Conservation (phyloP, 2,113 vertebrate genomes). For the Platycercus adscitus region DNA sequence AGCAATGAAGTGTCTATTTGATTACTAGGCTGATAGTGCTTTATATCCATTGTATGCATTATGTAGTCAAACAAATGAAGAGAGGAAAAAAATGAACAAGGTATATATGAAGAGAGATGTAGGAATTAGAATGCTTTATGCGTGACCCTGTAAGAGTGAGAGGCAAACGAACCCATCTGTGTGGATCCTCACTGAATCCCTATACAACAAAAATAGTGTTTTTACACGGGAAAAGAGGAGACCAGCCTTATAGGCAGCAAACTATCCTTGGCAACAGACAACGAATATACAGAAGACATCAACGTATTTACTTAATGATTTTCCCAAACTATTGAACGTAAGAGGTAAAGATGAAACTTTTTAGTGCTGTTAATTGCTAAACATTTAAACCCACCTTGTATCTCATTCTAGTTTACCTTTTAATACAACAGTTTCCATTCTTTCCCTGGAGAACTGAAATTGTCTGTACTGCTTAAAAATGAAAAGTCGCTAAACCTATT, state of each 20-base stretch:
- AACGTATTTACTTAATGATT: background rate
- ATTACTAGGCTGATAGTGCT: background rate
- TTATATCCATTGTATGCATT: background rate
- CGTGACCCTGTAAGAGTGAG: background rate
- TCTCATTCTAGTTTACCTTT: background rate
- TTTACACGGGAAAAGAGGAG: background rate
- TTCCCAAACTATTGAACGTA: background rate
- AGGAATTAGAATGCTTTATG: background rate
- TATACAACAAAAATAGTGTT: background rate
- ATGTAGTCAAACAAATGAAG: background rate
- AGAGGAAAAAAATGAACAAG: background rate
- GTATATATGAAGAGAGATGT: background rate
- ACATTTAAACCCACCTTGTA: background rate
- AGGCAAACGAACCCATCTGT: background rate
- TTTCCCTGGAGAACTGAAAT: background rate
- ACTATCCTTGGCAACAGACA: background rate
- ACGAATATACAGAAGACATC: background rate
- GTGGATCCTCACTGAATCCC: background rate
- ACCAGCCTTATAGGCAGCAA: background rate
- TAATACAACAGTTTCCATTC: background rate
- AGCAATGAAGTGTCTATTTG: slow-evolving; percentile 3
- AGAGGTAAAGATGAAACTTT: background rate
- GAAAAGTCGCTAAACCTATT: background rate
- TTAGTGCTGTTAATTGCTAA: background rate
- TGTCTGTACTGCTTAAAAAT: background rate